Percentiles rank a stretch among this genome's conserved stretches.
Conservation (phyloP, 1,140 invertebrate genomes). For the Parasteatoda tepidariorum region DNA sequence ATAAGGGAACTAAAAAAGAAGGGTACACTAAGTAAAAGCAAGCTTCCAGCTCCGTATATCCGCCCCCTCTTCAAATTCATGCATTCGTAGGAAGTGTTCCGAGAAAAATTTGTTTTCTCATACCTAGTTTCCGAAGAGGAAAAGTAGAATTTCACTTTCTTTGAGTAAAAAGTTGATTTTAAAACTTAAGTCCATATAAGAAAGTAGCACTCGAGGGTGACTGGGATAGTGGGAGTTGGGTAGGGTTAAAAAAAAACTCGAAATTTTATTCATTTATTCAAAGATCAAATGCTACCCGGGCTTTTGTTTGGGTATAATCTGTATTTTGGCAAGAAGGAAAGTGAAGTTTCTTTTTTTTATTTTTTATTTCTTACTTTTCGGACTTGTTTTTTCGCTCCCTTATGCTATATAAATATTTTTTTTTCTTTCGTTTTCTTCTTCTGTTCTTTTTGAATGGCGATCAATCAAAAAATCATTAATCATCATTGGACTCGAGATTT, state of each 20-base stretch:
- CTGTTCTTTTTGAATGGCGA: slow-evolving; percentile 13
- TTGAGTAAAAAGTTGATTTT: slow-evolving; percentile 58
- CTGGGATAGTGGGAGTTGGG: not conserved
- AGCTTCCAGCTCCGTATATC: not conserved
- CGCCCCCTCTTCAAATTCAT: slow-evolving; percentile 37
- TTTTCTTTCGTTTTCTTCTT: slow-evolving; percentile 6
- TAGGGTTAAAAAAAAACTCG: not conserved
- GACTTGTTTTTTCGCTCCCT: not conserved
- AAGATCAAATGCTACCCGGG: slow-evolving; percentile 56
- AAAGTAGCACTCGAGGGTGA: not conserved
- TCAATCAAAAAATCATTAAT: slow-evolving; percentile 61
- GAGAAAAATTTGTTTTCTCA: slow-evolving; percentile 56
- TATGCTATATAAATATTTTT: not conserved
- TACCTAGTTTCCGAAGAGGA: slow-evolving; percentile 25
- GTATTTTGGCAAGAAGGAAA: slow-evolving; percentile 41
- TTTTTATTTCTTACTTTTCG: slow-evolving; percentile 17
- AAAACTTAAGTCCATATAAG: slow-evolving; percentile 55
- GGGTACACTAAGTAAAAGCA: not conserved
- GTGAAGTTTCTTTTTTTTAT: not conserved
- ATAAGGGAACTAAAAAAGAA: slow-evolving; percentile 22
- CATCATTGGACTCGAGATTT: slow-evolving; percentile 39
- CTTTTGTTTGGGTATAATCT: slow-evolving; percentile 59
- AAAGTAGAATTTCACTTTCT: slow-evolving; percentile 59
- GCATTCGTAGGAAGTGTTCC: slow-evolving; percentile 15
- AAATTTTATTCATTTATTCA: slow-evolving; percentile 60